These are phyloP conservation scores for Ormia ochracea DNA, from an alignment of 2,888 invertebrate genomes.

Conservation along the genomic window DNA sequence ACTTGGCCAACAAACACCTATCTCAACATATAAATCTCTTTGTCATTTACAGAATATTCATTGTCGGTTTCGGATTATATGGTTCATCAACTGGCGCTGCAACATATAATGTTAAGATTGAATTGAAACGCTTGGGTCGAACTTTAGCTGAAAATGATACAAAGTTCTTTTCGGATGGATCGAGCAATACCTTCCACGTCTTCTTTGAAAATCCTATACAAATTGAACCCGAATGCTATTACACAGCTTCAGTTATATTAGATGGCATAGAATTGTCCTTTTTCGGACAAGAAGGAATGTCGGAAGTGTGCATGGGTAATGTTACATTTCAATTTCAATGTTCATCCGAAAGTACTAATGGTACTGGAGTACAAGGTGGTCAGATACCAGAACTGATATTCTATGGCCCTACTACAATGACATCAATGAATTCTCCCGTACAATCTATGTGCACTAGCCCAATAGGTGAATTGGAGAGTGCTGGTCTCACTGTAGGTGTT, in stretches of 20 bases:
- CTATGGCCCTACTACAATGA: conserved; percentile 86
- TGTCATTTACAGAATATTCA: conserved; percentile 83
- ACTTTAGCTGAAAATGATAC: conserved; percentile 94
- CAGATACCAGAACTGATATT: conserved; percentile 98
- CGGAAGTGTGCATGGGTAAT: conserved; percentile 93
- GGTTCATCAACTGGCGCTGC: conserved; percentile 97
- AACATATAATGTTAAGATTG: conserved; percentile 95
- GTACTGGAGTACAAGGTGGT: conserved; percentile 97
- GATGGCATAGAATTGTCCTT: conserved; percentile 96
- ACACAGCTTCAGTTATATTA: conserved; percentile 95
- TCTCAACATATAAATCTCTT: neutral
- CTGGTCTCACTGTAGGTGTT: conserved; percentile 30
- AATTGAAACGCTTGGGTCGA: conserved; percentile 91
- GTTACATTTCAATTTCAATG: conserved; percentile 98
- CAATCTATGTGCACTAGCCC: conserved; percentile 74
- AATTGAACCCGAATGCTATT: conserved; percentile 94
- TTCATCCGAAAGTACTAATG: conserved; percentile 97
- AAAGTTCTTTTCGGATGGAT: conserved; percentile 96
- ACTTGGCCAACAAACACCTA: neutral
- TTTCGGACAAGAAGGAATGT: conserved; percentile 97
- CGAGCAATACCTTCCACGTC: conserved; percentile 95
- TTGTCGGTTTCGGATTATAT: conserved; percentile 96
- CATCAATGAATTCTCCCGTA: conserved; percentile 75
- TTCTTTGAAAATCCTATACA: conserved; percentile 87
- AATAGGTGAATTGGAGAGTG: conserved; percentile 67